Base-by-base conservation (phyloP, 2,888 invertebrate genomes). In the Colostygia pectinataria region DNA sequence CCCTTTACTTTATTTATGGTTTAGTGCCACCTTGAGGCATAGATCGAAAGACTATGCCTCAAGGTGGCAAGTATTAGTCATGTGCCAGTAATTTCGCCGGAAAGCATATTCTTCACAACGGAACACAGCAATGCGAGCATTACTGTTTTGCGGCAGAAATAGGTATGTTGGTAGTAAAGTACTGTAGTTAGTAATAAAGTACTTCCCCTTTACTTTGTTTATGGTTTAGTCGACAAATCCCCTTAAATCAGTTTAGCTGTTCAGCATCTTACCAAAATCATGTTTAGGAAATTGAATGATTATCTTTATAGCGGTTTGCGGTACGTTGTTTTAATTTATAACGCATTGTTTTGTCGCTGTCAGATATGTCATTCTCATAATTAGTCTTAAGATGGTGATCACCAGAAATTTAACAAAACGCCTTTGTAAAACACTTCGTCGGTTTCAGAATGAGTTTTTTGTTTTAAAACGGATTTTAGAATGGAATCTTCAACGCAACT, bases 211-310 rank as follows among this genome's bases (percentile, higher is more conserved):
- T n/a, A n/a, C n/a, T n/a, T n/a, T n/a, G n/a, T n/a, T n/a, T n/a
- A n/a, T n/a, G 4, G 24, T 31, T 32, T 31, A 40, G 50, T 40
- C 3, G 44, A 31, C 31, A 27, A 0, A 1, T 2, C 0, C 18
- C 50, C 8, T 14, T 18, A 38, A 0, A 8, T 9, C n/a, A n/a
- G n/a, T n/a, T n/a, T n/a, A n/a, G n/a, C n/a, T 20, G 20, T 20
- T 3, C 25, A 7, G n/a, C 28, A 37, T 37, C 36, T 48, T 27
- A 46, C 41, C 36, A 46, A 56, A 58, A 44, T 38, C 56, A 50
- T 61, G 61, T 61, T 58, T 55, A 55, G 61, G 61, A 61, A 61
- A 61, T 61, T 61, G 58, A 58, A 58, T 56, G 51, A 53, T 58
- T 61, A 58, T 58, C 58, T 55, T 58, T 49, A 56, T 52, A 42